Percentiles rank a stretch among this genome's conserved stretches.
Evolutionary conservation across 2,113 vertebrate genomes (phyloP).

Genomic region (Sinocyclocheilus anophthalmus): DNA sequence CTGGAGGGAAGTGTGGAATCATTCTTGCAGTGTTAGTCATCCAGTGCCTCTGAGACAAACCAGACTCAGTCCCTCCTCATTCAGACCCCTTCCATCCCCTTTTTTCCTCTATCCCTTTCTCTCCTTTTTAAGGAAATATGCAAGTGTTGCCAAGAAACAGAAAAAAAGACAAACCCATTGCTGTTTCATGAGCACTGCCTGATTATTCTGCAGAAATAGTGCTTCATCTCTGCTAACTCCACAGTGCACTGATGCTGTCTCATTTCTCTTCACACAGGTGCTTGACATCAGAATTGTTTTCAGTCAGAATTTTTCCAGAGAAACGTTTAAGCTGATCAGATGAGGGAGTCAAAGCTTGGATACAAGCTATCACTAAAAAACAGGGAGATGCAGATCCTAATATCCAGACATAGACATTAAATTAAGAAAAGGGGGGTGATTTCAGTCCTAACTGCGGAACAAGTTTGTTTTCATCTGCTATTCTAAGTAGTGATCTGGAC

Average conservation of each 20-base stretch:
- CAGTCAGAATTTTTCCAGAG: neutral
- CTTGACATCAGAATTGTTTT: neutral
- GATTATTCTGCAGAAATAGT: neutral
- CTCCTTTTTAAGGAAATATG: constrained; percentile 55
- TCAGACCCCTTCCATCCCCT: constrained; percentile 9
- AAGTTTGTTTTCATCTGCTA: neutral
- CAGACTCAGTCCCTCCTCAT: constrained; percentile 30
- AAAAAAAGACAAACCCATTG: constrained; percentile 17
- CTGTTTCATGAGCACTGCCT: neutral
- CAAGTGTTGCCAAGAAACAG: constrained; percentile 43
- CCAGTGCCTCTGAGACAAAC: constrained; percentile 40
- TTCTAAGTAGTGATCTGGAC: neutral
- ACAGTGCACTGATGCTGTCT: neutral
- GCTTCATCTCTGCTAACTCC: neutral
- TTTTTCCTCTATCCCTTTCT: constrained; percentile 27
- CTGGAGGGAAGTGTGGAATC: constrained; percentile 34
- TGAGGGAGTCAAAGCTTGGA: neutral
- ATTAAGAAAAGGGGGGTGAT: neutral
- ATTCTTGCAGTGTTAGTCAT: constrained; percentile 58
- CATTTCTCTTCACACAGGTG: neutral
- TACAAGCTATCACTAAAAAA: neutral
- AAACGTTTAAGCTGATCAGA: neutral
- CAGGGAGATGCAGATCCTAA: neutral
- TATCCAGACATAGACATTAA: neutral
- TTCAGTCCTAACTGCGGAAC: neutral